Evolutionary conservation across 2,113 vertebrate genomes (phyloP), one percentile per base, ranked within the genome.

Genomic region (Rhinogobius similis): DNA sequence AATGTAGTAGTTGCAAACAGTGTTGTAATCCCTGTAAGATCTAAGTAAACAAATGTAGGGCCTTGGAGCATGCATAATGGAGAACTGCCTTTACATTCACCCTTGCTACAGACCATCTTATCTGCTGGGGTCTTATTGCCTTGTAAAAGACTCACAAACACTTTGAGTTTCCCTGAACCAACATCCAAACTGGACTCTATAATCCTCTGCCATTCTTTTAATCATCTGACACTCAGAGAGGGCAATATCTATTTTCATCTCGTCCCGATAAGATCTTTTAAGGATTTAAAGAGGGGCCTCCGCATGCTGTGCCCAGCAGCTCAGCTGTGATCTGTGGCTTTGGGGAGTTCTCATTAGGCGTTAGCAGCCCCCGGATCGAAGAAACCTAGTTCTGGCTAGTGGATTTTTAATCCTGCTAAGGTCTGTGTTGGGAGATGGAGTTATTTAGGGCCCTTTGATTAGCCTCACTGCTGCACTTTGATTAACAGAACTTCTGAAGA

Each of bases 391-490:
- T 94, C 93, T 96, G 94, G 93, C 91, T 96, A 96, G 95, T 95
- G 95, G 96, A 97, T 98, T 97, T 98, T 97, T 99, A 98, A 99
- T 98, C 98, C 96, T 96, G 94, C 84, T 84, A 94, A 93, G 95
- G 94, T 90, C 92, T 92, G 91, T 96, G 95, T 95, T 95, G 91
- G 94, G 93, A 95, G 93, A 95, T 94, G 86, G 92, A 96, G 95
- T 96, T 95, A 97, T 96, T 98, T 97, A 96, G 95, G 79, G 94
- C 92, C 93, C 96, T 97, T 98, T 98, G 96, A 98, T 98, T 98
- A 94, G 94, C 94, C 93, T 93, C 90, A 91, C 95, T 91, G 90
- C 93, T 92, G 90, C 90, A 93, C 95, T 96, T 97, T 97, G 96
- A 98, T 98, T 97, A 93, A 94, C 91, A 95, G 93, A 95, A 97